Percentiles rank a stretch among this genome's conserved stretches.
Evolutionary conservation across 2,113 vertebrate species (phyloP).

Genomic region (crab-eating macaque (Macaca fascicularis)): T2T-MFA8v1.1 NC_088381.1:40016001-40016500

Average conservation of each 20-base stretch:
- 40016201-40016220: neutral
- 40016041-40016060: too few species aligned
- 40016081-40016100: too few species aligned
- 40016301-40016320: neutral
- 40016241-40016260: neutral
- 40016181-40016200: neutral
- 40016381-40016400: neutral
- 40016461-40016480: neutral
- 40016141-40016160: too few species aligned
- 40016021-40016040: too few species aligned
- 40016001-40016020: too few species aligned
- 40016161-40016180: too few species aligned
- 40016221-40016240: neutral
- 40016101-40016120: too few species aligned
- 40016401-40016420: neutral
- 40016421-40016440: neutral
- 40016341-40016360: neutral
- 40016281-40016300: neutral
- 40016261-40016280: slow-evolving; percentile 18
- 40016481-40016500: neutral
- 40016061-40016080: too few species aligned
- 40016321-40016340: neutral
- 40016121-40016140: too few species aligned
- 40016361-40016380: neutral
- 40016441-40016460: neutral